Base-by-base conservation (phyloP, 2,797 vertebrate species). In the Hippopotamyrus pictus region DNA sequence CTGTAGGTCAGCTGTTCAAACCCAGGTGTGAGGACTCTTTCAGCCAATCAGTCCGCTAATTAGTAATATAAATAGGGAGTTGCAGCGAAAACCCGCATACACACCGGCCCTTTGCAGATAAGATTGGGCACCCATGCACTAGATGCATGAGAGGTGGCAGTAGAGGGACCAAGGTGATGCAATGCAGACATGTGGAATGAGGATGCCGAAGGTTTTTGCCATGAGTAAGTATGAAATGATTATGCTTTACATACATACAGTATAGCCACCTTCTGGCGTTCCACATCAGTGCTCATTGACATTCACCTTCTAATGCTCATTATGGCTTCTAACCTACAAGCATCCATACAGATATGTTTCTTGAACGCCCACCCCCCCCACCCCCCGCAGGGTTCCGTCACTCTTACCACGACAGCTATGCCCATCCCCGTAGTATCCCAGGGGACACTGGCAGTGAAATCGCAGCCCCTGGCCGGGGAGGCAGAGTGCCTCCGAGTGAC, bases 321-420 rank as follows among this genome's bases (percentile, higher is more conserved):
- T 14, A 51, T 76, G 59, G 89, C 79, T 50, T 14, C 33, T n/a
- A 29, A 59, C 33, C 14, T 8, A 83, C 76, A 83, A 22, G 41
- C 37, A n/a, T 54, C 19, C 48, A 88, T 76, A 57, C 25, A 54
- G 33, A 50, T 22, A 29, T 5, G 0, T 11, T 62, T 59, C 86
- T 54, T 48, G 57, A 62, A 62, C 7, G 3, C 59, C 59, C 22
- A 0, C 84, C 53, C 48, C n/a, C 82, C 88, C 88, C 33, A 7
- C 53, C 8, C n/a, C 37, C 46, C 0, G 44, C 46, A 50, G 9
- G 69, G 22, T 19, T n/a, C 65, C 22, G 9, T 93, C 2, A 1
- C 95, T 94, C 91, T 2, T 95, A 99, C 98, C 98, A 2, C 90
- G 93, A 79, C 98, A 99, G 90, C 96, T 97, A 91, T 91, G 95